These are phyloP conservation scores for Sycophila texana DNA, from an alignment of 2,888 invertebrate species.

Conservation along the genomic window DNA sequence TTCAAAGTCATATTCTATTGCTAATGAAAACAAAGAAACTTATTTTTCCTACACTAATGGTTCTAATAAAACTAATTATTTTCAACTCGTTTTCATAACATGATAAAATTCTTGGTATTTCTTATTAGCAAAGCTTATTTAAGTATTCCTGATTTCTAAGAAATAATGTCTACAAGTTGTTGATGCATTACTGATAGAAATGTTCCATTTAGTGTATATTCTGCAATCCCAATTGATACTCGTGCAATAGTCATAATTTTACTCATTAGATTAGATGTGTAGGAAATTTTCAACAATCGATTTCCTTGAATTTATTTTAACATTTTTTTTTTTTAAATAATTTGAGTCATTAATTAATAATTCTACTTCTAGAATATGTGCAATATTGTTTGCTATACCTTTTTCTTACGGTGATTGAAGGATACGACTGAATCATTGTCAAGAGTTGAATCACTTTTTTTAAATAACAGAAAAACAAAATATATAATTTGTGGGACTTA, in stretches of 20 bases:
- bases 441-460: no score
- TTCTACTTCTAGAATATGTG: not conserved
- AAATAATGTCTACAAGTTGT: slow-evolving; percentile 19
- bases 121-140: not conserved
- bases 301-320: slow-evolving; percentile 34
- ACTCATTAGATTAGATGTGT: not conserved
- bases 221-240: slow-evolving; percentile 29
- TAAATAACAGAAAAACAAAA: no score
- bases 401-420: not conserved
- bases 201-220: slow-evolving; percentile 29
- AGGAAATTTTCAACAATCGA: slow-evolving; percentile 10
- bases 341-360: no score
- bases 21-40: no score
- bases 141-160: not conserved
- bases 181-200: slow-evolving; percentile 8
- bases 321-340: slow-evolving; percentile 27
- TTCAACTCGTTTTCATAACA: not conserved
- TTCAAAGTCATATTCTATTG: no score
- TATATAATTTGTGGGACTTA: no score
- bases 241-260: slow-evolving; percentile 26
- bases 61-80: no score
- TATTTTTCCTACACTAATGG: no score
- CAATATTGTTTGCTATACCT: not conserved
- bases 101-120: no score
- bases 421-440: no score